Evolutionary conservation across 2,113 vertebrate species (phyloP).

Genomic region (Colius striatus): DNA sequence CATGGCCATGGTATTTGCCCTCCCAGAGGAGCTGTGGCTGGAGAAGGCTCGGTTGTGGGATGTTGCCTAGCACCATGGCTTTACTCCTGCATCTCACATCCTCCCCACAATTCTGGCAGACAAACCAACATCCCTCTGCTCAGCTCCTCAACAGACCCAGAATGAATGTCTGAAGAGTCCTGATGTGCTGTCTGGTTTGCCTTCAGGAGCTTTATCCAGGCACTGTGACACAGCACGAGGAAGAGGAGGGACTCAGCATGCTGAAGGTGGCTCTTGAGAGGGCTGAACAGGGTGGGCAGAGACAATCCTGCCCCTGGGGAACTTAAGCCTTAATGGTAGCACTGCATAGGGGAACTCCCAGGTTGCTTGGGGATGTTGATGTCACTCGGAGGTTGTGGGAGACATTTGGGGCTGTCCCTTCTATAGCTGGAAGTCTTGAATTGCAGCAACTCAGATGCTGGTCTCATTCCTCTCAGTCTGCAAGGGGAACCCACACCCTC

Average conservation of each 20-base stretch:
- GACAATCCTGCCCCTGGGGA: background rate
- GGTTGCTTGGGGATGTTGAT: background rate
- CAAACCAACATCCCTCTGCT: background rate
- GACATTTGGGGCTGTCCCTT: background rate
- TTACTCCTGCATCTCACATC: background rate
- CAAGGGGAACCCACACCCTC: background rate
- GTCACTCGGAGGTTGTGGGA: background rate
- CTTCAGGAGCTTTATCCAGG: background rate
- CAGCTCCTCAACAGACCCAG: background rate
- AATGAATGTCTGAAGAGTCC: background rate
- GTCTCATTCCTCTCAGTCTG: background rate
- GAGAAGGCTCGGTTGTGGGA: background rate
- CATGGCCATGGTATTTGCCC: background rate
- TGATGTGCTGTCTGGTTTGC: background rate
- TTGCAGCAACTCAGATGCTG: background rate
- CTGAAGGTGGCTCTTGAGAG: background rate
- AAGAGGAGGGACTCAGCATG: background rate
- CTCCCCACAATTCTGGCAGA: background rate
- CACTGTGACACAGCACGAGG: rapidly evolving
- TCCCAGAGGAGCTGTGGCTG: background rate
- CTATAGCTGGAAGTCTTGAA: background rate
- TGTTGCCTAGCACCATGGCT: background rate
- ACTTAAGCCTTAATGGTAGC: background rate
- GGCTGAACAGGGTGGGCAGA: background rate
- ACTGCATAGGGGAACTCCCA: background rate